These are phyloP conservation scores for Hirundo rustica DNA, from an alignment of 2,797 vertebrate species.

Conservation along the genomic window DNA sequence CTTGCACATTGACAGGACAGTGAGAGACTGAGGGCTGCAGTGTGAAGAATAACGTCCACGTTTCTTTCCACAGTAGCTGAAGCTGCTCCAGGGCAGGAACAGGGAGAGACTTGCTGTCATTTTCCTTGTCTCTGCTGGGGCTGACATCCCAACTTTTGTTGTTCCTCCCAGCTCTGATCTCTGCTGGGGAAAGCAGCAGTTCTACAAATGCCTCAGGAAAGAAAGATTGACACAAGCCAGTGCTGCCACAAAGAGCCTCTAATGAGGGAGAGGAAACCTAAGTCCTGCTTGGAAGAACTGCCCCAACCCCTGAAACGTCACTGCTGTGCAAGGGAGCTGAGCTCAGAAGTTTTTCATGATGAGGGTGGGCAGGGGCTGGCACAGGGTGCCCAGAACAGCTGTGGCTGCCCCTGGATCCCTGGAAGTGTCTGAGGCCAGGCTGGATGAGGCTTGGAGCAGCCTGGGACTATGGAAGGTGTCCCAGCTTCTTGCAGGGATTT, in stretches of 20 bases:
- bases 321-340: not conserved
- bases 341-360: not conserved
- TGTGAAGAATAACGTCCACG: not conserved
- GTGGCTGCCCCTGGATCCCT: not conserved
- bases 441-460: rapidly evolving
- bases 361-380: not conserved
- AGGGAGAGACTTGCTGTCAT: not conserved
- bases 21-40: not conserved
- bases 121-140: not conserved
- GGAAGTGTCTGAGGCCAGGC: rapidly evolving
- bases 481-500: not conserved
- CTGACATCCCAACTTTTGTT: not conserved
- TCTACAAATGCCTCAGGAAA: not conserved
- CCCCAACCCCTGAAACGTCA: not conserved
- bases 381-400: not conserved
- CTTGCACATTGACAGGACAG: not conserved
- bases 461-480: not conserved
- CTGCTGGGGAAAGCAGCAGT: not conserved
- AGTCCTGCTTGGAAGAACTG: not conserved
- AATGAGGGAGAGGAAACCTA: not conserved
- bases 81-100: not conserved
- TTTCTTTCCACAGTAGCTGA: not conserved
- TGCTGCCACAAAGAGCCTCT: not conserved
- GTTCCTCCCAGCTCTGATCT: not conserved
- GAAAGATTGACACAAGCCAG: not conserved